A percentile compares a stretch with the other conserved stretches of the same genome.
Conservation (phyloP, 2,797 vertebrate genomes). For the Labeo calbasu region DNA sequence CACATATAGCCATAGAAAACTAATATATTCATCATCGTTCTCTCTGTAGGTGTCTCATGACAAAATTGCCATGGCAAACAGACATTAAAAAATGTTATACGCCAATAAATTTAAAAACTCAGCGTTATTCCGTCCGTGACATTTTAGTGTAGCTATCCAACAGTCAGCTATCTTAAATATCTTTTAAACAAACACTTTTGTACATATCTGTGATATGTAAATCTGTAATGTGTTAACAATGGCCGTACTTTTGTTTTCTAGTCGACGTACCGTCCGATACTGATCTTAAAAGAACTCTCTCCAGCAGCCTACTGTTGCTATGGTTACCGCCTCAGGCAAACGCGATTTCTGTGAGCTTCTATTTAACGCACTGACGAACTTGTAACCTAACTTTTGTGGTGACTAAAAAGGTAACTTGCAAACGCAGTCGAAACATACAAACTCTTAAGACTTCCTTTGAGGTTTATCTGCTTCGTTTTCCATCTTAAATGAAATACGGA, state of each 20-base stretch:
- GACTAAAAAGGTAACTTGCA: not conserved
- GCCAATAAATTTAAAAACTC: too few relatives aligned
- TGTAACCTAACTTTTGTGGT: constrained; percentile 9
- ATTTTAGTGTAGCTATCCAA: not conserved
- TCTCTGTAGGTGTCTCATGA: not conserved
- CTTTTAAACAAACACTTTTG: not conserved
- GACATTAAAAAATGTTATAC: not conserved
- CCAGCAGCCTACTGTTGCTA: constrained; percentile 22
- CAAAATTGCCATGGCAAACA: not conserved
- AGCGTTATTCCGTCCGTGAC: not conserved
- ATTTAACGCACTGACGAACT: constrained; percentile 9
- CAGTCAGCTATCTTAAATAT: not conserved
- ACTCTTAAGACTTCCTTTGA: not conserved
- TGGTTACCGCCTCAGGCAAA: constrained; percentile 2
- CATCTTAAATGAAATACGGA: not conserved
- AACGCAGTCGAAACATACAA: not conserved
- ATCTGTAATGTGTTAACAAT: not conserved
- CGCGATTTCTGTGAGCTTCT: not conserved
- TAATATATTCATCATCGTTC: not conserved
- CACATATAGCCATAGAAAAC: not conserved
- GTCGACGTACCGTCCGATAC: not conserved
- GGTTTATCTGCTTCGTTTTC: not conserved
- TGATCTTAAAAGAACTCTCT: not conserved
- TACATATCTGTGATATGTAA: not conserved
- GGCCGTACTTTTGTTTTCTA: not conserved